Conservation (phyloP, 1,140 invertebrate species). For the Colletes latitarsis region DNA sequence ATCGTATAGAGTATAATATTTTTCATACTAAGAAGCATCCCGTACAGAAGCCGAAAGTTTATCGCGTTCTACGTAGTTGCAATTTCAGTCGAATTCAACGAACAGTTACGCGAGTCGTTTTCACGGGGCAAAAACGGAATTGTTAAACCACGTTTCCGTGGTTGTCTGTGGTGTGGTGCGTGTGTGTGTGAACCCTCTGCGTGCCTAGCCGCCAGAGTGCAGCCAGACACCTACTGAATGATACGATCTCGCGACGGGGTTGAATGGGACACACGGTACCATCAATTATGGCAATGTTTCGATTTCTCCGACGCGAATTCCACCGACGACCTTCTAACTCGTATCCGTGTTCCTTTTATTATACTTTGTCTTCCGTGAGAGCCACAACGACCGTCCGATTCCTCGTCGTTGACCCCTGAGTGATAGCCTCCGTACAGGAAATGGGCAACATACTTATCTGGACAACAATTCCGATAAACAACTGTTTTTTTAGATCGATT, state of each 20-base stretch:
- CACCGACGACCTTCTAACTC: constrained; percentile 61
- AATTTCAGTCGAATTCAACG: constrained; percentile 33
- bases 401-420: neutral
- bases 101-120: constrained; percentile 52
- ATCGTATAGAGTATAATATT: neutral
- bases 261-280: constrained; percentile 58
- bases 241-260: constrained; percentile 66
- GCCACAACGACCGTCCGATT: neutral
- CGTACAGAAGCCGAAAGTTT: neutral
- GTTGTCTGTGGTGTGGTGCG: neutral
- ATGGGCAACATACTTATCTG: too few relatives aligned
- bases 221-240: constrained; percentile 53
- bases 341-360: constrained; percentile 7
- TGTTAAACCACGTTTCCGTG: constrained; percentile 62
- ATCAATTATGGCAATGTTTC: constrained; percentile 64
- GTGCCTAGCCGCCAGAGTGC: constrained; percentile 38
- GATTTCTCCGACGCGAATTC: constrained; percentile 50
- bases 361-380: neutral
- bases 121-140: constrained; percentile 53
- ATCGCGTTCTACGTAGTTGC: constrained; percentile 27
- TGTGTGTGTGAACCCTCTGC: neutral
- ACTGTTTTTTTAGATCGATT: too few relatives aligned
- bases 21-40: neutral
- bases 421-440: too few relatives aligned
- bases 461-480: too few relatives aligned